A percentile compares a stretch with the other conserved stretches of the same genome.
These are phyloP conservation scores for Brachyptera risi DNA, from an alignment of 2,888 invertebrate genomes.

Conservation along the genomic window DNA sequence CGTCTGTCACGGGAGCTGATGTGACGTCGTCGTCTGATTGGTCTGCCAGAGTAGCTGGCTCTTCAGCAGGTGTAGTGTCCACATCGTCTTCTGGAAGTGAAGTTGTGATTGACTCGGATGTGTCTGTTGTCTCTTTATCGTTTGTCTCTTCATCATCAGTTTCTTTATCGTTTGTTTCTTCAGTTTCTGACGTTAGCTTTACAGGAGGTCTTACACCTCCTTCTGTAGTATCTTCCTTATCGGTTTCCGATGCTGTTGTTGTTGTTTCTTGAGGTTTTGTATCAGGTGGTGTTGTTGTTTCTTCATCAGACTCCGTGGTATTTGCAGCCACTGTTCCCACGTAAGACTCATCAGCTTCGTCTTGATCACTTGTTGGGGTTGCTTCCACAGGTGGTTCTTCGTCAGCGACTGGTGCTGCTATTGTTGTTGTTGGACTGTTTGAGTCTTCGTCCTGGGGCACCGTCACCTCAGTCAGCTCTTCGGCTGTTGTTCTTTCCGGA, in stretches of 20 bases:
- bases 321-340: slow-evolving; percentile 1
- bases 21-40: slow-evolving; percentile 15
- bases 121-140: not conserved
- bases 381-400: not conserved
- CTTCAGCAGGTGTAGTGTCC: not conserved
- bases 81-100: not conserved
- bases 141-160: not conserved
- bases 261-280: slow-evolving; percentile 14
- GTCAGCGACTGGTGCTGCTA: not conserved
- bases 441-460: not conserved
- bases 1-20: slow-evolving; percentile 5
- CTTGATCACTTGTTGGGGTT: not conserved
- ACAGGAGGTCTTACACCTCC: too few relatives aligned
- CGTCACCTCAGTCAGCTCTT: not conserved
- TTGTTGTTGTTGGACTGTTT: not conserved
- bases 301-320: not conserved
- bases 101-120: not conserved
- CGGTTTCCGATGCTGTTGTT: not conserved
- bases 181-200: too few relatives aligned
- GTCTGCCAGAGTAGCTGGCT: slow-evolving; percentile 3
- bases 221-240: not conserved
- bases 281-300: not conserved
- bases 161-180: not conserved
- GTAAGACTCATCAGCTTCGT: too few relatives aligned
- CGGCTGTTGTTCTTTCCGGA: too few relatives aligned